Conservation (phyloP, 2,888 invertebrate species). For the Rhagonycha lutea region DNA sequence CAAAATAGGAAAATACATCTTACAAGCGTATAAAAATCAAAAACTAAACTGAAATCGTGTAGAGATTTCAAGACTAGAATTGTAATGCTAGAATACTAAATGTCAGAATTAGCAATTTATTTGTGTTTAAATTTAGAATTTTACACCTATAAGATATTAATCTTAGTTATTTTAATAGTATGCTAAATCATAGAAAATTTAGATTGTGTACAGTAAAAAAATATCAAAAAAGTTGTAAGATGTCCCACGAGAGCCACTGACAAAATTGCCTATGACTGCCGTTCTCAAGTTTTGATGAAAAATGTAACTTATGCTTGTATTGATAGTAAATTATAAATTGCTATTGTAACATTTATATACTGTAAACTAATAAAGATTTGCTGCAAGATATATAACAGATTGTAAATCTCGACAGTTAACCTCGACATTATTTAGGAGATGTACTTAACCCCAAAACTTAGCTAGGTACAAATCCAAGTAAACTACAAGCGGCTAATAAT, state of each 20-base stretch:
- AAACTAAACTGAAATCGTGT: not conserved
- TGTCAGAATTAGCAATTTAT: not conserved
- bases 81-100: not conserved
- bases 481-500: not conserved
- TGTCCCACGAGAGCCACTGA: conserved; percentile 27
- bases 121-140: not conserved
- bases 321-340: conserved; percentile 1
- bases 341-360: not conserved
- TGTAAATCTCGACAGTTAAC: not conserved
- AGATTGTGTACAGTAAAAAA: conserved; percentile 22
- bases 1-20: not conserved
- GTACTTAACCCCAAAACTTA: not conserved
- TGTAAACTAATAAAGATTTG: not conserved
- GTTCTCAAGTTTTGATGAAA: conserved; percentile 30
- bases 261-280: conserved; percentile 28
- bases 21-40: not conserved
- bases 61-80: not conserved
- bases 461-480: not conserved
- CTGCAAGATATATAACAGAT: not conserved
- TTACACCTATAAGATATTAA: not conserved
- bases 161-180: conserved; percentile 3
- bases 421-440: not conserved
- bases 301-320: conserved; percentile 29
- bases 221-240: conserved; percentile 30
- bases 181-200: conserved; percentile 10